Conservation (phyloP, 2,113 vertebrate species). For the Scomber colias region DNA sequence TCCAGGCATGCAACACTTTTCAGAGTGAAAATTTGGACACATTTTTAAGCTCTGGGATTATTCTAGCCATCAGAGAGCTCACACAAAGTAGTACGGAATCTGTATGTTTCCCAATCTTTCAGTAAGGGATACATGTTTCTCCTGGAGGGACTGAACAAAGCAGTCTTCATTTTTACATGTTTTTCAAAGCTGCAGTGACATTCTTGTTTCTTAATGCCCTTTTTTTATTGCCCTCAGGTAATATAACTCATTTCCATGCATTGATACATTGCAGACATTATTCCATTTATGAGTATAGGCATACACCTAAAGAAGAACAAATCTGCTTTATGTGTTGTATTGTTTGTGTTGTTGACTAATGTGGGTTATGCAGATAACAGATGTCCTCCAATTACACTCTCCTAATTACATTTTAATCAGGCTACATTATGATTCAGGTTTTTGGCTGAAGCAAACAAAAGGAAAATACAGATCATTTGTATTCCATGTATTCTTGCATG, state of each 20-base stretch:
- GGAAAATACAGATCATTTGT: conserved; percentile 33
- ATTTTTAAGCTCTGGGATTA: conserved; percentile 30
- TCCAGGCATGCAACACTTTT: conserved; percentile 21
- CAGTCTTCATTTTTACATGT: conserved; percentile 20
- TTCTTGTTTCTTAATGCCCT: conserved; percentile 18
- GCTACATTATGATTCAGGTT: conserved; percentile 70
- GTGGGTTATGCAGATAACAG: conserved; percentile 64
- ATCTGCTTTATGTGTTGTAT: conserved; percentile 30
- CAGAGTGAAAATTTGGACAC: conserved; percentile 24
- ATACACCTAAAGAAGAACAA: conserved; percentile 15
- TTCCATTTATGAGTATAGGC: background rate
- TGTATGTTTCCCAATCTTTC: conserved; percentile 42
- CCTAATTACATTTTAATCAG: conserved; percentile 77
- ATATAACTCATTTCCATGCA: conserved; percentile 14
- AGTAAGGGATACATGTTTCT: conserved; percentile 17
- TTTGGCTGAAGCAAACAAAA: conserved; percentile 59
- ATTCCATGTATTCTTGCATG: conserved; percentile 24
- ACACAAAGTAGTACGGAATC: conserved; percentile 11
- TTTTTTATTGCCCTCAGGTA: conserved; percentile 21
- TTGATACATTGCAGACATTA: conserved; percentile 8
- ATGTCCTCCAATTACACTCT: conserved; percentile 77
- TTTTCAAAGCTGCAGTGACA: conserved; percentile 15
- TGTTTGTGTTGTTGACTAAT: conserved; percentile 64
- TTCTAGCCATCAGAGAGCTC: conserved; percentile 10
- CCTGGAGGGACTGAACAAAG: conserved; percentile 33